phyloP scores from a whole-genome alignment of 2,888 invertebrate genomes.

The Megamerina dolium region DNA sequence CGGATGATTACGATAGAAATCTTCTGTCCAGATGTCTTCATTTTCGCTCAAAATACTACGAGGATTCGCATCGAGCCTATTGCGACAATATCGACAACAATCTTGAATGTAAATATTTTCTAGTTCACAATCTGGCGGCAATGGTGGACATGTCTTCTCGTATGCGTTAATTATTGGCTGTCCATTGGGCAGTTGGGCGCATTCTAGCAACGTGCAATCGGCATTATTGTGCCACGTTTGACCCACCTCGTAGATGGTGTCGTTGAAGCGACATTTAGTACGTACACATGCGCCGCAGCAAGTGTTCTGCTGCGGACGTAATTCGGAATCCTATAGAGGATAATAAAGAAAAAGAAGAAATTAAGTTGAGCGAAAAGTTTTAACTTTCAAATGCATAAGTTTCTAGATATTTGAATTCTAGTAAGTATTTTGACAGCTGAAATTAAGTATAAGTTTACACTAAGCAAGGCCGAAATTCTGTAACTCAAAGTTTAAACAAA shows the following conservation, averaged over 20 bases:
- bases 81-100: conserved; percentile 39
- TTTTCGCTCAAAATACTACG: conserved; percentile 9
- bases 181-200: conserved; percentile 30
- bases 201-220: conserved; percentile 44
- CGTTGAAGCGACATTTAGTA: conserved; percentile 41
- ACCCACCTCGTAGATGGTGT: conserved; percentile 37
- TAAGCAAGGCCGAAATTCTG: no score
- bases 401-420: no score
- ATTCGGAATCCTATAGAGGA: conserved; percentile 37
- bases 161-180: conserved; percentile 40
- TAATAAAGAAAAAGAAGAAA: neutral
- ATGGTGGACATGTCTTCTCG: conserved; percentile 37
- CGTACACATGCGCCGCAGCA: conserved; percentile 47
- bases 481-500: no score
- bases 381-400: neutral
- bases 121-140: conserved; percentile 35
- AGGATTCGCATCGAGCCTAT: neutral
- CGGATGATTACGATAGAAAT: conserved; percentile 48
- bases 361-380: neutral
- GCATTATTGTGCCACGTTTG: conserved; percentile 44
- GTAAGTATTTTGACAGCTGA: no score
- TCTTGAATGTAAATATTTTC: conserved; percentile 33
- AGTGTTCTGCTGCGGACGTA: conserved; percentile 30
- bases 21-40: conserved; percentile 35
- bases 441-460: no score